Evolutionary conservation across 2,797 vertebrate genomes (phyloP).

Genomic region (Cyprinella venusta): DNA sequence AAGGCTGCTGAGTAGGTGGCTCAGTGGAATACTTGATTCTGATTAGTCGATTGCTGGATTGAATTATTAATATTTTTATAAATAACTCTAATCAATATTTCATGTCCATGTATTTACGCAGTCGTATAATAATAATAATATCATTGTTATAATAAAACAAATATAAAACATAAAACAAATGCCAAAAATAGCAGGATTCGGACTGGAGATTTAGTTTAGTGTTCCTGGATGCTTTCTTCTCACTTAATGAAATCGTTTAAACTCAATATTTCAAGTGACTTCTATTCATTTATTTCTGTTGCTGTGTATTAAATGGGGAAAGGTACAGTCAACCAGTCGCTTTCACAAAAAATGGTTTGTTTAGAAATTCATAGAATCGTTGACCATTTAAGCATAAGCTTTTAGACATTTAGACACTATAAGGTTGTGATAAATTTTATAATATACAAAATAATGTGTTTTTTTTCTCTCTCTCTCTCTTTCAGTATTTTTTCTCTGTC

Average conservation of each 20-base stretch:
- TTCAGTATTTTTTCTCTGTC: constrained; percentile 50
- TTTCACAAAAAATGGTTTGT: neutral
- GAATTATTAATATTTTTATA: neutral
- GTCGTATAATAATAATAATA: neutral
- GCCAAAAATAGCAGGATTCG: neutral
- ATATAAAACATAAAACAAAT: too few species aligned
- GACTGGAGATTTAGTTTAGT: neutral
- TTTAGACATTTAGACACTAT: neutral
- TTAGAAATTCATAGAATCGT: neutral
- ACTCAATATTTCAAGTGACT: too few species aligned
- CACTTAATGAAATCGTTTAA: neutral
- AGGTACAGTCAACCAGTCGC: neutral
- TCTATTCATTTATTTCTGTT: too few species aligned
- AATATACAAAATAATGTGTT: constrained; percentile 3
- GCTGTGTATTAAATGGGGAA: neutral
- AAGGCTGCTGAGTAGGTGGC: neutral
- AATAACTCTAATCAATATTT: neutral
- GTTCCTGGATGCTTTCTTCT: neutral
- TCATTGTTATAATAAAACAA: too few species aligned
- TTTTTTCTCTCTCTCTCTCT: neutral
- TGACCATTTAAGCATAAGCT: neutral
- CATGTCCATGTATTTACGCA: neutral
- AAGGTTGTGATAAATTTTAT: neutral
- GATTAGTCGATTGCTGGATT: neutral
- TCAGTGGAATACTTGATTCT: neutral